A percentile compares a stretch with the other conserved stretches of the same genome.
phyloP scores from a whole-genome alignment of 2,888 invertebrate genomes.

The Agelastica alni region DNA sequence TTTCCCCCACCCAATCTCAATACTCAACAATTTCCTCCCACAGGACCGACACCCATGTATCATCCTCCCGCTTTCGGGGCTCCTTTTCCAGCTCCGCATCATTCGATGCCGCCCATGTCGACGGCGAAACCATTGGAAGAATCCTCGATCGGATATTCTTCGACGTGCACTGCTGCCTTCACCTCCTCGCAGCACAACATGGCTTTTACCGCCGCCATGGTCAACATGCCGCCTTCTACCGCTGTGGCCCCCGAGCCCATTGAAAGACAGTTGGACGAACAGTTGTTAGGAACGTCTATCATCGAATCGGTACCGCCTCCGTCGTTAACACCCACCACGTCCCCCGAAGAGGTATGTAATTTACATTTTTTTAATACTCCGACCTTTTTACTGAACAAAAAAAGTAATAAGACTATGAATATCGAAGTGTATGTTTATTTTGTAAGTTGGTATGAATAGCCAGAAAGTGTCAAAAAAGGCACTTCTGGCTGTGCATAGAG shows the following conservation, averaged over 20 bases:
- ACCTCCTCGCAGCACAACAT: conserved; percentile 82
- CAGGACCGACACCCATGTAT: conserved; percentile 67
- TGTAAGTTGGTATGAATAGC: too few relatives aligned
- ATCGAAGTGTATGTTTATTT: too few relatives aligned
- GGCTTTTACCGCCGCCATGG: conserved; percentile 80
- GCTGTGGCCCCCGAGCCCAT: conserved; percentile 22
- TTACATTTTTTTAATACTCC: neutral
- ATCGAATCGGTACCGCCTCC: conserved; percentile 20
- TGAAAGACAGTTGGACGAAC: conserved; percentile 33
- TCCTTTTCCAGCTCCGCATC: conserved; percentile 61
- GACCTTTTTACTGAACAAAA: neutral
- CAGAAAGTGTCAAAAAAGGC: too few relatives aligned
- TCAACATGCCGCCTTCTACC: conserved; percentile 64
- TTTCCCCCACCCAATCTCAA: conserved; percentile 65
- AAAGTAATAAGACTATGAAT: neutral
- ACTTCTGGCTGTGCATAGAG: too few relatives aligned
- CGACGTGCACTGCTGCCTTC: conserved; percentile 75
- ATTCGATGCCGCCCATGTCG: conserved; percentile 59
- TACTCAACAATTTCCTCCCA: conserved; percentile 69
- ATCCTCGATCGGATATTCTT: conserved; percentile 57
- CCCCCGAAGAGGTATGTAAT: conserved; percentile 33
- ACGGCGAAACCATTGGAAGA: conserved; percentile 60
- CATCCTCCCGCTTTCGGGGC: conserved; percentile 63
- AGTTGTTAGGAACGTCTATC: conserved; percentile 23
- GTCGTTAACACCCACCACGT: conserved; percentile 21